Base-by-base conservation (phyloP, 2,113 vertebrate species). In the Chaetops frenatus region DNA sequence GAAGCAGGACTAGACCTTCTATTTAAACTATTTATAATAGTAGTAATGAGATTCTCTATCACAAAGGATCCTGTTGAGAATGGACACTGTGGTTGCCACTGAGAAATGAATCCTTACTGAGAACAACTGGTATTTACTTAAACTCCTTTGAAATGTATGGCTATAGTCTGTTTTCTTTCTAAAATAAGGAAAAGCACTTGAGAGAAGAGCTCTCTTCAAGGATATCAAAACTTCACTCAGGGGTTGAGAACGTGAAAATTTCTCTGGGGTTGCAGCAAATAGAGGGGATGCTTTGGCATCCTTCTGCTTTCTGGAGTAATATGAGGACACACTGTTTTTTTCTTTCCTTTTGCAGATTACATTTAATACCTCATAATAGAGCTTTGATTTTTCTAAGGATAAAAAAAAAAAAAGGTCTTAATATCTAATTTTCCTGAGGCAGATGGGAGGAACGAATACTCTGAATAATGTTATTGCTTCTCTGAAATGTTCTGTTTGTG, bases 401-500 rank as follows among this genome's bases (percentile, higher is more conserved):
- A 7, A 73, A 76, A 80, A 71, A 65, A 28, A 47, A 24, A 17
- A n/a, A 29, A 53, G 2, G 14, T 9, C 27, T 51, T 82, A 81
- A 92, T 84, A 58, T 62, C 24, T 81, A 76, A 83, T 81, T 94
- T 92, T 74, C 60, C 64, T 71, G 54, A 94, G 74, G 72, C 58
- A 94, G 42, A 74, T 90, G 35, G 67, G 45, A 96, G 42, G 62
- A 94, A 65, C 57, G 54, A 91, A 69, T 80, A 50, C 33, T 77
- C 38, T 95, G 71, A 95, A 88, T 77, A 92, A 81, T 72, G 33
- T 82, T 87, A 50, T 66, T 21, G 19, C 42, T 90, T 90, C 33
- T 86, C 7, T 91, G 67, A 95, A 70, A 22, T 94, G 92, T 95
- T 97, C 76, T 67, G 91, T 94, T 96, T 97, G 81, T 93, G 65